Evolutionary conservation across 2,797 vertebrate species (phyloP).

Genomic region (Apogon hyalosoma): DNA sequence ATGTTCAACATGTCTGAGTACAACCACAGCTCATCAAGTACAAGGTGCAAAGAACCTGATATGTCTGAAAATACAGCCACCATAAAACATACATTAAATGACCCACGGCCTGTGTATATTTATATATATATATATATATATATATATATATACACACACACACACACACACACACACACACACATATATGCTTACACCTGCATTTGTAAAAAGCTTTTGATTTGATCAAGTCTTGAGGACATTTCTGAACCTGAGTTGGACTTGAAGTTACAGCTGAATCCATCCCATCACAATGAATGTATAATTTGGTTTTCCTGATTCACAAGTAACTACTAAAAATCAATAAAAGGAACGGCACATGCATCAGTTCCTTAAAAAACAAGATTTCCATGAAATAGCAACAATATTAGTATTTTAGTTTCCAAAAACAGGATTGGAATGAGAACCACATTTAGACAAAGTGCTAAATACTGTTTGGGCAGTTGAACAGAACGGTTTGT

Average conservation of each 20-base stretch:
- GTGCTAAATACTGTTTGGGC: slow-evolving; percentile 21
- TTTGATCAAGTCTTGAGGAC: slow-evolving; percentile 29
- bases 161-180: too few relatives aligned
- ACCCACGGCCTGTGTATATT: not conserved
- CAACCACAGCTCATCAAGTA: not conserved
- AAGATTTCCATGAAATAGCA: slow-evolving; percentile 1
- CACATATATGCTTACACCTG: not conserved
- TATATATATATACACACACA: too few relatives aligned
- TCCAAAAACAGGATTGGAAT: not conserved
- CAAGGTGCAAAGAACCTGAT: slow-evolving; percentile 50
- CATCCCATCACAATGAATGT: slow-evolving; percentile 14
- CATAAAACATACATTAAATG: slow-evolving; percentile 33
- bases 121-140: too few relatives aligned
- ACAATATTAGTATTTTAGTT: not conserved
- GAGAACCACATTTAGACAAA: not conserved
- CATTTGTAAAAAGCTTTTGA: slow-evolving; percentile 28
- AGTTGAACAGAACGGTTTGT: slow-evolving; percentile 9
- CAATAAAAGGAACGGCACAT: too few relatives aligned
- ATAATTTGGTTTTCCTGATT: slow-evolving; percentile 17
- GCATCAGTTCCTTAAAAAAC: too few relatives aligned
- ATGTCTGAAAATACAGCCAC: slow-evolving; percentile 24
- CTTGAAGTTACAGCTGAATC: slow-evolving; percentile 10
- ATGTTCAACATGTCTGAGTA: slow-evolving; percentile 3
- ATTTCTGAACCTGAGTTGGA: slow-evolving; percentile 23
- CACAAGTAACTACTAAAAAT: not conserved